Evolutionary conservation across 2,113 vertebrate species (phyloP), one percentile per base, ranked within the genome.

Genomic region (Apus apus): DNA sequence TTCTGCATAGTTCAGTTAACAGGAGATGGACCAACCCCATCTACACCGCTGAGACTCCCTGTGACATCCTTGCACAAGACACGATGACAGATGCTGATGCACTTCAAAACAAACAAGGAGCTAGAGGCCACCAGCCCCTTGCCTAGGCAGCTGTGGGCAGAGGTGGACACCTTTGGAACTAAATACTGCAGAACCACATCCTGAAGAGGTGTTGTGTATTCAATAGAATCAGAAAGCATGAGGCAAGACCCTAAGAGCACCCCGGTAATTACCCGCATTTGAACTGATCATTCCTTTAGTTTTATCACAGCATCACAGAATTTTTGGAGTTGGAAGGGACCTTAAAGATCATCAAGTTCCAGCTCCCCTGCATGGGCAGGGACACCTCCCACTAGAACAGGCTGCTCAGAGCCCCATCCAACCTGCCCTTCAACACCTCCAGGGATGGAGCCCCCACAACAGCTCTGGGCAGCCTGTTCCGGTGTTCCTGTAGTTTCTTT

Each of bases 401-500:
- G 38, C 38, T 38, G 38, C 38, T 38, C 38, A 38, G 38, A 38
- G 8, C 38, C 38, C 38, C 38, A 38, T 8, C 38, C 38, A 38
- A 38, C 38, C 38, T 38, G 38, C 38, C 38, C 38, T 38, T 38
- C 8, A 38, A 10, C 38, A 38, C 38, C 38, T 38, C 38, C 38
- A 38, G 38, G 38, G 38, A 38, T 38, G 38, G 38, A 38, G 38
- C 38, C 38, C 38, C 38, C 38, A 38, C 38, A 38, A 38, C n/a
- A n/a, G n/a, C n/a, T n/a, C n/a, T n/a, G n/a, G n/a, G n/a, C n/a
- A n/a, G n/a, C n/a, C n/a, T n/a, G n/a, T n/a, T n/a, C n/a, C n/a
- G n/a, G n/a, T n/a, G n/a, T n/a, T n/a, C n/a, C 34, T 12, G 2
- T 4, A 7, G 2, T 9, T 72, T 0, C 3, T 53, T 73, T 73